Conservation (phyloP, 1,140 invertebrate genomes). For the Magallana angulata region DNA sequence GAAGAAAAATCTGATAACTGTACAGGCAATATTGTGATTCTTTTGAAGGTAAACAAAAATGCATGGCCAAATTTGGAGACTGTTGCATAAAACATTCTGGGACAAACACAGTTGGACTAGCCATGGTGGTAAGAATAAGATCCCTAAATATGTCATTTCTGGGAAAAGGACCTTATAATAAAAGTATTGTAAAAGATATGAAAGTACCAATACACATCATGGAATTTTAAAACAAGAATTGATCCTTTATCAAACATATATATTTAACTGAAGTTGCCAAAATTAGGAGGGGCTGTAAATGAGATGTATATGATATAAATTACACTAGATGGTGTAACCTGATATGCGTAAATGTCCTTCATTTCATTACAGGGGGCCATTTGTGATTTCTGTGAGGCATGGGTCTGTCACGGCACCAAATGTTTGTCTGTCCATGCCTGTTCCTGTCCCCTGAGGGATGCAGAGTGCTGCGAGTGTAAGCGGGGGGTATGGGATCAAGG, state of each 20-base stretch:
- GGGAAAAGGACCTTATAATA: too few species aligned
- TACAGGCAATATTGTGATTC: too few species aligned
- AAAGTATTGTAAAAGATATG: too few species aligned
- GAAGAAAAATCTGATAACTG: too few species aligned
- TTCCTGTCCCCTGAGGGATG: conserved; percentile 92
- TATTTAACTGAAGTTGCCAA: too few species aligned
- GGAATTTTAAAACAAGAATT: too few species aligned
- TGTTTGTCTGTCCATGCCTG: conserved; percentile 96
- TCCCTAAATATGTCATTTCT: too few species aligned
- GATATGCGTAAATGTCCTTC: neutral
- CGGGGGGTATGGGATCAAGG: conserved; percentile 96
- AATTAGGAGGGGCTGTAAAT: too few species aligned
- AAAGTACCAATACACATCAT: too few species aligned
- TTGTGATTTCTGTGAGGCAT: conserved; percentile 98
- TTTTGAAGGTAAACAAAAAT: conserved; percentile 88
- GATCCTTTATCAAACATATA: too few species aligned
- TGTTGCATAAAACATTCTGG: conserved; percentile 95
- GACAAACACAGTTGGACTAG: conserved; percentile 91
- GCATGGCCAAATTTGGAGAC: conserved; percentile 96
- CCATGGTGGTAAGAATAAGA: conserved; percentile 89
- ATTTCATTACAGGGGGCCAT: conserved; percentile 89
- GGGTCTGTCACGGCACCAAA: conserved; percentile 96
- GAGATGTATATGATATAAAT: neutral
- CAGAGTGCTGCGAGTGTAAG: conserved; percentile 94
- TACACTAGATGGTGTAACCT: neutral